Evolutionary conservation across 2,797 vertebrate genomes (phyloP).

Genomic region (Prionace glauca): DNA sequence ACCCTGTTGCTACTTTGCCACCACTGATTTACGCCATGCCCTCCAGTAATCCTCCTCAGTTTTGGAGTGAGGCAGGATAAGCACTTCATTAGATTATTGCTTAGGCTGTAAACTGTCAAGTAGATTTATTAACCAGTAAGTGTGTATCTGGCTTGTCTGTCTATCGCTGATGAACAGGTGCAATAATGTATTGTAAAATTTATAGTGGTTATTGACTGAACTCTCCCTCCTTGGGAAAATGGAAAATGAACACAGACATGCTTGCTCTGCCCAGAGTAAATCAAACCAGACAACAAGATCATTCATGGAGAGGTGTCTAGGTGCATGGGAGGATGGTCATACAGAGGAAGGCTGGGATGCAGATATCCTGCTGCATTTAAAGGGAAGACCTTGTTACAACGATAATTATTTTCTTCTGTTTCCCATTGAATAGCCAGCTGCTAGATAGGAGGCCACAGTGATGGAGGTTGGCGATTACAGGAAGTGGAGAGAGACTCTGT

Average conservation of each 20-base stretch:
- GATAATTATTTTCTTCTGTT: background rate
- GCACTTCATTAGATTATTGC: constrained; percentile 22
- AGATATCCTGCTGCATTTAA: background rate
- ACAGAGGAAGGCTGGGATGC: background rate
- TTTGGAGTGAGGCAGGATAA: background rate
- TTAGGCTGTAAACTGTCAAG: background rate
- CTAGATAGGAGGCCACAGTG: background rate
- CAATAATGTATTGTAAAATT: background rate
- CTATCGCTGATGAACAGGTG: constrained; percentile 12
- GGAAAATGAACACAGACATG: background rate
- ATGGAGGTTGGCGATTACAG: background rate
- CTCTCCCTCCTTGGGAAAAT: background rate
- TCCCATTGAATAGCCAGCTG: background rate
- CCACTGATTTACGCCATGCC: background rate
- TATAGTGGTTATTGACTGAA: background rate
- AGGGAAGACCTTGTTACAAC: background rate
- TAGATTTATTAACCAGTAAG: background rate
- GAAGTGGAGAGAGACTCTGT: background rate
- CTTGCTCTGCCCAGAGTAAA: background rate
- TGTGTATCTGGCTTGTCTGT: background rate
- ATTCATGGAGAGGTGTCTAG: background rate
- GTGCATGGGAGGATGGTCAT: background rate
- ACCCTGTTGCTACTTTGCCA: background rate
- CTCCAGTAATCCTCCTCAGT: background rate
- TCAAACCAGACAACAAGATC: background rate